A percentile compares a stretch with the other conserved stretches of the same genome.
These are phyloP conservation scores for Varanus salvator DNA, from an alignment of 2,113 vertebrate species.

Conservation along the genomic window DNA sequence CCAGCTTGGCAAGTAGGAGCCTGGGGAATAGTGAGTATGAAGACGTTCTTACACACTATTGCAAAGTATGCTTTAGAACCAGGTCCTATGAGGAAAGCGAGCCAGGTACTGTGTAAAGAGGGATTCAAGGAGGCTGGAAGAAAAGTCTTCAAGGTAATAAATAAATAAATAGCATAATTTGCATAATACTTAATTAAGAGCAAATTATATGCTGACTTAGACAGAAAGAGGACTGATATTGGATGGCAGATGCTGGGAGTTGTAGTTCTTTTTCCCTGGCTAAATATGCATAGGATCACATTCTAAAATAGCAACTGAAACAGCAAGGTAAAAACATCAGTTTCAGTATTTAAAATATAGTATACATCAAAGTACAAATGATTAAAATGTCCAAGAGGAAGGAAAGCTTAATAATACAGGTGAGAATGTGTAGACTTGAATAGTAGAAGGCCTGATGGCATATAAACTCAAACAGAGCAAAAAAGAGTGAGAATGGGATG, in stretches of 20 bases:
- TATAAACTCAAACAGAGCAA: background rate
- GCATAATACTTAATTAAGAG: too few species aligned
- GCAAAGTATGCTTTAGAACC: background rate
- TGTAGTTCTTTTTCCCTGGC: too few species aligned
- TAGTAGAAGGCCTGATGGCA: background rate
- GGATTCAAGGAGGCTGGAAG: background rate
- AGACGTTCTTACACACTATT: conserved; percentile 24
- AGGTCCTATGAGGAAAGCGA: background rate
- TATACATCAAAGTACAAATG: background rate
- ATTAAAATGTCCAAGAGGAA: background rate
- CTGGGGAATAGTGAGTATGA: conserved; percentile 91
- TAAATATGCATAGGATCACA: too few species aligned
- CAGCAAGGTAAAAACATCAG: background rate
- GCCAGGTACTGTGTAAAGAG: background rate
- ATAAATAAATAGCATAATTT: too few species aligned
- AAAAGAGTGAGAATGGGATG: background rate
- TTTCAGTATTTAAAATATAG: background rate
- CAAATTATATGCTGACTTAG: too few species aligned
- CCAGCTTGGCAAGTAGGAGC: conserved; percentile 91
- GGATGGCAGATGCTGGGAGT: too few species aligned
- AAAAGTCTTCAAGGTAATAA: background rate
- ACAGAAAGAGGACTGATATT: too few species aligned
- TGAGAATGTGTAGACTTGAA: background rate
- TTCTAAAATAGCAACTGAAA: background rate
- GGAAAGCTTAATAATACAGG: background rate